A percentile compares a stretch with the other conserved stretches of the same genome.
Conservation (phyloP, 2,113 vertebrate species). For the Talpa occidentalis region DNA sequence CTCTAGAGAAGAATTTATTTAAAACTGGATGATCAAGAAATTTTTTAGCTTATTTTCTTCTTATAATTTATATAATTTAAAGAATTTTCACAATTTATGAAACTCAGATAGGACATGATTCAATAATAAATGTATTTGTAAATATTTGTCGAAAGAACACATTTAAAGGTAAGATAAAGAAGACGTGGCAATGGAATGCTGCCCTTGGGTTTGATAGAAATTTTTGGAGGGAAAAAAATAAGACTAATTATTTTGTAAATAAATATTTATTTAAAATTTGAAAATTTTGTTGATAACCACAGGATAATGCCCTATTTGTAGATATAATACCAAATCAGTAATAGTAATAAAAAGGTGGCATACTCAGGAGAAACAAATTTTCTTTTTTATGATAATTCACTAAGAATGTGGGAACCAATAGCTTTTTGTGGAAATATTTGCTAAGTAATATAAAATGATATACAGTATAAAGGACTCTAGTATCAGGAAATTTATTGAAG, state of each 20-base stretch:
- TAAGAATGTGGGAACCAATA: neutral
- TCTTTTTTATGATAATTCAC: conserved; percentile 28
- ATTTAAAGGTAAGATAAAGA: neutral
- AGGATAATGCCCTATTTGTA: neutral
- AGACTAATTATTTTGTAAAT: conserved; percentile 44
- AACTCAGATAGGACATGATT: neutral
- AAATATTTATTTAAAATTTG: conserved; percentile 54
- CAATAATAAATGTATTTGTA: conserved; percentile 18
- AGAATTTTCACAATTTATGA: conserved; percentile 36
- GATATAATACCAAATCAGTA: neutral
- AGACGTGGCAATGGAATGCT: neutral
- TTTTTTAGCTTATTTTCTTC: neutral
- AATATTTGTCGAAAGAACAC: neutral
- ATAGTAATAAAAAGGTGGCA: neutral
- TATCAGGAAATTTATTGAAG: neutral
- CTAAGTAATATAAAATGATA: neutral
- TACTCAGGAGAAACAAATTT: neutral
- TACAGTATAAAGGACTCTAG: neutral
- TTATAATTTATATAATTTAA: conserved; percentile 29
- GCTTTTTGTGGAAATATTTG: neutral
- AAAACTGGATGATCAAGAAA: conserved; percentile 29
- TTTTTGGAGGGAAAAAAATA: neutral
- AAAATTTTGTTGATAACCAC: conserved; percentile 45
- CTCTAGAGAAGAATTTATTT: conserved; percentile 28
- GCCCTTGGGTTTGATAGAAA: neutral